These are phyloP conservation scores for Babylonia areolata DNA, from an alignment of 1,140 invertebrate genomes.

Conservation along the genomic window DNA sequence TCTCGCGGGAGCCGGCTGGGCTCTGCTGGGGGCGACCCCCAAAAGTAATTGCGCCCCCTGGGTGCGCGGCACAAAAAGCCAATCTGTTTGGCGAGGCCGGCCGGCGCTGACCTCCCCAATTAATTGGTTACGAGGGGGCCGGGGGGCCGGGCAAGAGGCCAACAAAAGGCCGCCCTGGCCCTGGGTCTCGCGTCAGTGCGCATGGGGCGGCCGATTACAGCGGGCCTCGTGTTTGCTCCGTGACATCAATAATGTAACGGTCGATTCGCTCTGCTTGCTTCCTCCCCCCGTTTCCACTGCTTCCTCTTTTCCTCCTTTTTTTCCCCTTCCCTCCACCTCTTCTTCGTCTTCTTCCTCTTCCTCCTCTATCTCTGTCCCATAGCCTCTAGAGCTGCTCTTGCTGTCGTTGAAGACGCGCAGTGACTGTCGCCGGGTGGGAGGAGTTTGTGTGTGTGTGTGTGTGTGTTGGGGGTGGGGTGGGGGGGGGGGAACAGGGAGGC, in stretches of 20 bases:
- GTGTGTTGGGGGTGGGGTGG: background rate
- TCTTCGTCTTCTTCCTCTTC: background rate
- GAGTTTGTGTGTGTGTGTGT: no score
- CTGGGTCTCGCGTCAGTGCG: slow-evolving; percentile 22
- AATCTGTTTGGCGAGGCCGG: slow-evolving; percentile 34
- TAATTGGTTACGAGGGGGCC: slow-evolving; percentile 30
- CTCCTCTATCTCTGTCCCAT: background rate
- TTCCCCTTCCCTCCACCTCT: background rate
- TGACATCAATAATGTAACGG: slow-evolving; percentile 42
- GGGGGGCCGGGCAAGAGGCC: background rate
- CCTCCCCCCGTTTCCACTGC: background rate
- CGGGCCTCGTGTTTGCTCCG: slow-evolving; percentile 31
- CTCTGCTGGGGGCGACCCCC: no score
- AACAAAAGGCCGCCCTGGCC: slow-evolving; percentile 11
- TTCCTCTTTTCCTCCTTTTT: background rate
- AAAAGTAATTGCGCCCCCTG: slow-evolving; percentile 26
- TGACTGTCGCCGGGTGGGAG: no score
- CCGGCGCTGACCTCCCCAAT: slow-evolving; percentile 31
- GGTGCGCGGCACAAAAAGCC: slow-evolving; percentile 25
- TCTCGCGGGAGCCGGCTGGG: background rate
- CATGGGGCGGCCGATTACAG: slow-evolving; percentile 8
- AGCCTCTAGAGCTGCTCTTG: no score
- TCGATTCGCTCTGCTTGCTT: slow-evolving; percentile 9
- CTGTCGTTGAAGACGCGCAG: no score
- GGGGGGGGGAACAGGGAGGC: background rate